phyloP scores from a whole-genome alignment of 2,888 invertebrate genomes.

The Protodeltote pygarga region DNA sequence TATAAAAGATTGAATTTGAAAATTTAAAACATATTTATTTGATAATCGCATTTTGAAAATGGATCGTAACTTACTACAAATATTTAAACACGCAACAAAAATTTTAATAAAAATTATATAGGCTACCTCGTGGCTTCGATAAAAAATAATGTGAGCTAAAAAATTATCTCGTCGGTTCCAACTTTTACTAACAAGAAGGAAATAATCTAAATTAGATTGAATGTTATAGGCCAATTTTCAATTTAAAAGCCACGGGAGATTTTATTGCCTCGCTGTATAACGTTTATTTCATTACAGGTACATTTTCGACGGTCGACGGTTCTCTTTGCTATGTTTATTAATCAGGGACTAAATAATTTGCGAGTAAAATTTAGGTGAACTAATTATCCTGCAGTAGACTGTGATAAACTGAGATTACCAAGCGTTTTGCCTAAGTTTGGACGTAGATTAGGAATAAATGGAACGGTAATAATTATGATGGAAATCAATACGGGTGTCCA shows the following conservation, averaged over 20 bases:
- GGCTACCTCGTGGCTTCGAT: conserved; percentile 25
- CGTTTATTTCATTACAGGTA: conserved; percentile 40
- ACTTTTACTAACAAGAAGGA: conserved; percentile 32
- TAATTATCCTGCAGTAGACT: conserved; percentile 41
- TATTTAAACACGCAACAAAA: conserved; percentile 12
- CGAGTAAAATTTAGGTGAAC: conserved; percentile 36
- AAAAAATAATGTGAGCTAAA: conserved; percentile 35
- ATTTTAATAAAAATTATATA: conserved; percentile 31
- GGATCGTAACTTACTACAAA: too few relatives aligned
- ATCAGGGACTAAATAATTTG: conserved; percentile 44
- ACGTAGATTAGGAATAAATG: too few relatives aligned
- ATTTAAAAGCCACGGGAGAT: conserved; percentile 37
- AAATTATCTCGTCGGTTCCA: conserved; percentile 38
- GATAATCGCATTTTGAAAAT: too few relatives aligned
- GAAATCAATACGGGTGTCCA: too few relatives aligned
- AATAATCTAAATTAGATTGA: conserved; percentile 39
- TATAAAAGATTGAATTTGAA: too few relatives aligned
- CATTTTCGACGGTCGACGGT: conserved; percentile 19
- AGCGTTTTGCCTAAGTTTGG: conserved; percentile 27
- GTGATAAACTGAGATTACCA: conserved; percentile 47
- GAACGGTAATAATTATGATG: too few relatives aligned
- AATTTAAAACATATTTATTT: too few relatives aligned
- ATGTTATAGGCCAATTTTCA: conserved; percentile 39
- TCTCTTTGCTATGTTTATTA: conserved; percentile 32
- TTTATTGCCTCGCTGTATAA: conserved; percentile 35